Evolutionary conservation across 92 coral and sea anemone species (phyloP).

Genomic region (Parazoanthus atlanticus): DNA sequence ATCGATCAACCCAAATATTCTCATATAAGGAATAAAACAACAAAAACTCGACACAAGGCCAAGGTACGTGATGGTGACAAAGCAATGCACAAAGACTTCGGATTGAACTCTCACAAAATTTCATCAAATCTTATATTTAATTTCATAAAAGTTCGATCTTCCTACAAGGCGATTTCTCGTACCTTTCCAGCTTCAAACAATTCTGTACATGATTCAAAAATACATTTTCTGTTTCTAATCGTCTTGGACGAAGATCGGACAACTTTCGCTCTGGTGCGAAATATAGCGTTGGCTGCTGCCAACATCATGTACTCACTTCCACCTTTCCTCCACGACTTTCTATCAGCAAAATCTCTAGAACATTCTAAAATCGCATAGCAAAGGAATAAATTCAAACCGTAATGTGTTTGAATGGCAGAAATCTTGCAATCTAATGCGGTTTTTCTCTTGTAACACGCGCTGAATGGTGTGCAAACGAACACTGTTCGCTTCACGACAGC

Average conservation of each 20-base stretch:
- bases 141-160: neutral
- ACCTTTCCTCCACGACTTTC: neutral
- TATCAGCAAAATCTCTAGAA: neutral
- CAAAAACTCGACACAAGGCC: conserved; percentile 9
- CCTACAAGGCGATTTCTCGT: neutral
- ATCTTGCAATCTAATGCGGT: neutral
- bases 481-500: conserved; percentile 28
- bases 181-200: neutral
- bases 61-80: conserved; percentile 3
- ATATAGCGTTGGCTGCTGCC: conserved; percentile 18
- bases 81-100: conserved; percentile 16
- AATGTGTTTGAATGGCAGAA: neutral
- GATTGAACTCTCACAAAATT: neutral
- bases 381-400: neutral
- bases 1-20: conserved; percentile 21
- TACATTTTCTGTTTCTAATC: conserved; percentile 1
- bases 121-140: neutral
- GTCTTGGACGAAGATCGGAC: conserved; percentile 13
- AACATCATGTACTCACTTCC: conserved; percentile 3
- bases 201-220: conserved; percentile 4
- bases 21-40: conserved; percentile 38
- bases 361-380: neutral
- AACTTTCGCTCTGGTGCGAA: conserved; percentile 28
- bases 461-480: conserved; percentile 30
- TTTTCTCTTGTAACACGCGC: neutral